Conservation (phyloP, 2,888 invertebrate genomes). For the Parascotia fuliginaria region DNA sequence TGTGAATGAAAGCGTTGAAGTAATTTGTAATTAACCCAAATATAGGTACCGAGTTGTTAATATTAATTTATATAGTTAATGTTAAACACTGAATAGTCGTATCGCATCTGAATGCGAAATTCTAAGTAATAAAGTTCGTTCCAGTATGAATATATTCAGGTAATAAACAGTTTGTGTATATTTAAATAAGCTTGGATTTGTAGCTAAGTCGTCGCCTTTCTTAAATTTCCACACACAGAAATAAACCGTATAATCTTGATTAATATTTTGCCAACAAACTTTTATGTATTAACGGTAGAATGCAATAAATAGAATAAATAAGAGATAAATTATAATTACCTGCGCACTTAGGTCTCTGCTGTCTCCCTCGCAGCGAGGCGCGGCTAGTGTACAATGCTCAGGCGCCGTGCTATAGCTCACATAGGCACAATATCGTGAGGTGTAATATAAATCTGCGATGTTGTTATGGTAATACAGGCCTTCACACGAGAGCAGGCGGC, state of each 20-base stretch:
- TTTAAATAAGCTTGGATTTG: conserved; percentile 5
- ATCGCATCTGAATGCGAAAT: not conserved
- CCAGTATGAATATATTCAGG: conserved; percentile 3
- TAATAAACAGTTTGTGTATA: not conserved
- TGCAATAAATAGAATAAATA: conserved; percentile 34
- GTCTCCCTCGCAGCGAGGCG: conserved; percentile 9
- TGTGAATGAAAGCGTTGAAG: not conserved
- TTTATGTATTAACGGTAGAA: conserved; percentile 14
- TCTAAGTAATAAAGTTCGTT: not conserved
- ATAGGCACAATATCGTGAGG: conserved; percentile 2
- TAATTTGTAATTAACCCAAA: conserved; percentile 6
- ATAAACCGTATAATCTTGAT: conserved; percentile 25
- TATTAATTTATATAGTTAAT: not conserved
- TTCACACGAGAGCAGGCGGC: not conserved
- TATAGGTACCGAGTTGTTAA: not conserved
- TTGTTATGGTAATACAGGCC: conserved; percentile 34
- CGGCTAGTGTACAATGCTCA: conserved; percentile 5
- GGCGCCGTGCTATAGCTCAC: not conserved
- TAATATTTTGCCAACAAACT: conserved; percentile 19
- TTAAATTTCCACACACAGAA: not conserved
- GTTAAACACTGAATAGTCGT: not conserved
- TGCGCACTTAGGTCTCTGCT: conserved; percentile 2
- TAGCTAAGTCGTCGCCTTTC: not conserved
- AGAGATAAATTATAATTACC: conserved; percentile 36
- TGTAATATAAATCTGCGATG: conserved; percentile 8